Evolutionary conservation across 2,797 vertebrate genomes (phyloP).

Genomic region (Tokudaia tokunoshimensis): DNA sequence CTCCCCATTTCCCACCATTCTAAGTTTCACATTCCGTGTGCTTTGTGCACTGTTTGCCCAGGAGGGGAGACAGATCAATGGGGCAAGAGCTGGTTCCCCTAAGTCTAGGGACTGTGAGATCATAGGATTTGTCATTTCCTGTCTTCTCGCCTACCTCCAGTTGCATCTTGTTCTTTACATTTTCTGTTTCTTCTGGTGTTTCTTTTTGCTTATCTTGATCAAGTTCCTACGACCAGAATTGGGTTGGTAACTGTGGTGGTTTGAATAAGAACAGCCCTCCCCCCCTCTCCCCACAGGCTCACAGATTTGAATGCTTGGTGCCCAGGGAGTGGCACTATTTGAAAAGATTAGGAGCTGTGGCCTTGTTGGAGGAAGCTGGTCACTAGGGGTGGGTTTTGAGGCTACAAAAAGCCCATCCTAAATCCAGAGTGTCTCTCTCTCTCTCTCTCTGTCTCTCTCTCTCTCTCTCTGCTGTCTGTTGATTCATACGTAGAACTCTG

Average conservation of each 20-base stretch:
- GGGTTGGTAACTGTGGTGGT: background rate
- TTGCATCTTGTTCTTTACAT: fast-evolving
- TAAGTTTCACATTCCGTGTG: background rate
- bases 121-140: background rate
- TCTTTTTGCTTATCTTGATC: background rate
- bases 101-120: background rate
- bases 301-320: background rate
- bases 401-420: background rate
- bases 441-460: background rate
- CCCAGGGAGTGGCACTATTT: background rate
- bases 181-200: background rate
- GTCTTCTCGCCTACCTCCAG: constrained; percentile 4
- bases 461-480: background rate
- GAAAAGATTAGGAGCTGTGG: background rate
- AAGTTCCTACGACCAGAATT: constrained; percentile 36
- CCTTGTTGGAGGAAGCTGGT: background rate
- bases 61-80: too few species aligned
- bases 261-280: background rate
- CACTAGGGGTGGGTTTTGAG: background rate
- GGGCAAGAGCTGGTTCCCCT: background rate
- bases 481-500: background rate
- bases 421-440: background rate
- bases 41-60: background rate
- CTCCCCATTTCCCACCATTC: background rate
- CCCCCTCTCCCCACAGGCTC: background rate